Evolutionary conservation across 2,888 invertebrate species (phyloP).

Genomic region (Emmelina monodactyla): DNA sequence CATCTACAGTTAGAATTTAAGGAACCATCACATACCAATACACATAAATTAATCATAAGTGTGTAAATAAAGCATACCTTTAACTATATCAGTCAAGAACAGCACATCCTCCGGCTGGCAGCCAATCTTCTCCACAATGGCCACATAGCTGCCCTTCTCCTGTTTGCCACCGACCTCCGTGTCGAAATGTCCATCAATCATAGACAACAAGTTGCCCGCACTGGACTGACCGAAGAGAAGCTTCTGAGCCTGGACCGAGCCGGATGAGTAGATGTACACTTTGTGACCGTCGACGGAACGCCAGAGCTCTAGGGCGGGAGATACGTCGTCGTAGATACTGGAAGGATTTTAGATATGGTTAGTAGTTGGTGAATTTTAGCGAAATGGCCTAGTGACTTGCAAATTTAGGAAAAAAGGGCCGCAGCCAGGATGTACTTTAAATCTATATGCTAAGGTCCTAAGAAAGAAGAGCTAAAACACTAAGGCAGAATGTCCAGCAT

Average conservation of each 20-base stretch:
- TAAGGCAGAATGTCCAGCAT: too few relatives aligned
- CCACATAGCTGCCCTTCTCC: constrained; percentile 78
- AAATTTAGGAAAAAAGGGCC: too few relatives aligned
- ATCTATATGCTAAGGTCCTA: too few relatives aligned
- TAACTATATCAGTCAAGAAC: constrained; percentile 86
- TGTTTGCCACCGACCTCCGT: constrained; percentile 85
- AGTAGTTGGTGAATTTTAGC: too few relatives aligned
- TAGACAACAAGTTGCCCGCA: constrained; percentile 78
- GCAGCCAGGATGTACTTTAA: too few relatives aligned
- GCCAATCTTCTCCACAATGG: constrained; percentile 74
- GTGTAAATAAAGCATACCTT: too few relatives aligned
- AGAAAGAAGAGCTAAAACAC: too few relatives aligned
- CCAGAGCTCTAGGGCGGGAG: constrained; percentile 77
- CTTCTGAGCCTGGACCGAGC: constrained; percentile 90
- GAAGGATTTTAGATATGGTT: too few relatives aligned
- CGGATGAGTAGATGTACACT: constrained; percentile 91
- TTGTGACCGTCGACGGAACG: constrained; percentile 68
- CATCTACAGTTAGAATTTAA: background rate
- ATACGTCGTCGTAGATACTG: constrained; percentile 90
- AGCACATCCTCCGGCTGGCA: constrained; percentile 73
- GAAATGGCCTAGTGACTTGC: too few relatives aligned
- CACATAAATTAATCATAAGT: background rate
- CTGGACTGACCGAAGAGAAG: constrained; percentile 80
- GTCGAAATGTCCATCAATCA: constrained; percentile 84
- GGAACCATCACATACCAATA: background rate